These are phyloP conservation scores for Agonopterix alstromeriana DNA, from an alignment of 2,888 invertebrate genomes.

Conservation along the genomic window DNA sequence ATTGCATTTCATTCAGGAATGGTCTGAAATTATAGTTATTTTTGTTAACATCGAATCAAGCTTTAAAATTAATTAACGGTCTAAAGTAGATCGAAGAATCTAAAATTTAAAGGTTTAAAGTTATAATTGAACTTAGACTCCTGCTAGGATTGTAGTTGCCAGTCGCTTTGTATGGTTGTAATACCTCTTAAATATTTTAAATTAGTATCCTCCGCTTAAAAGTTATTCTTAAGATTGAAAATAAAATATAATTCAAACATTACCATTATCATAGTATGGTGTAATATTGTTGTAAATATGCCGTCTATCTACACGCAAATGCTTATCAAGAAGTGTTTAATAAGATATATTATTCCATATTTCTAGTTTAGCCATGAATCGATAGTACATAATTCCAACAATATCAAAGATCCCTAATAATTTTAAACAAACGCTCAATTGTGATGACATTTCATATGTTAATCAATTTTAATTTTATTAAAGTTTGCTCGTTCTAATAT, in stretches of 20 bases:
- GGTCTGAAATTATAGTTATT: too few species aligned
- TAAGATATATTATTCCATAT: constrained; percentile 48
- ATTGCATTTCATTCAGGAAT: too few species aligned
- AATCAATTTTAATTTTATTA: constrained; percentile 74
- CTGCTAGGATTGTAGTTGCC: constrained; percentile 34
- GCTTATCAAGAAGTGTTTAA: constrained; percentile 55
- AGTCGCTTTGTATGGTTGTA: constrained; percentile 66
- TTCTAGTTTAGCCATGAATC: constrained; percentile 66
- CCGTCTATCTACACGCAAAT: constrained; percentile 50
- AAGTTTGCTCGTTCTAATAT: constrained; percentile 74
- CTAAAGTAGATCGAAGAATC: constrained; percentile 1
- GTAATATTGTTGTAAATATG: constrained; percentile 61
- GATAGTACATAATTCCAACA: constrained; percentile 71
- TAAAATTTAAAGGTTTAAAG: neutral
- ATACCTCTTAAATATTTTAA: constrained; percentile 51
- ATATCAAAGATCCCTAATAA: constrained; percentile 66
- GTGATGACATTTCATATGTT: constrained; percentile 69
- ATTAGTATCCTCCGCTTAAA: constrained; percentile 54
- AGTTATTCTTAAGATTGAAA: constrained; percentile 43
- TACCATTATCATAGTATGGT: constrained; percentile 42
- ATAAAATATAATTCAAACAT: constrained; percentile 34
- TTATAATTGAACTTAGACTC: too few species aligned
- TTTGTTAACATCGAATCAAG: too few species aligned
- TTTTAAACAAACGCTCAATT: constrained; percentile 35
- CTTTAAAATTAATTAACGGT: too few species aligned